Base-by-base conservation (phyloP, 2,888 invertebrate genomes). In the Cryptus armator region DNA sequence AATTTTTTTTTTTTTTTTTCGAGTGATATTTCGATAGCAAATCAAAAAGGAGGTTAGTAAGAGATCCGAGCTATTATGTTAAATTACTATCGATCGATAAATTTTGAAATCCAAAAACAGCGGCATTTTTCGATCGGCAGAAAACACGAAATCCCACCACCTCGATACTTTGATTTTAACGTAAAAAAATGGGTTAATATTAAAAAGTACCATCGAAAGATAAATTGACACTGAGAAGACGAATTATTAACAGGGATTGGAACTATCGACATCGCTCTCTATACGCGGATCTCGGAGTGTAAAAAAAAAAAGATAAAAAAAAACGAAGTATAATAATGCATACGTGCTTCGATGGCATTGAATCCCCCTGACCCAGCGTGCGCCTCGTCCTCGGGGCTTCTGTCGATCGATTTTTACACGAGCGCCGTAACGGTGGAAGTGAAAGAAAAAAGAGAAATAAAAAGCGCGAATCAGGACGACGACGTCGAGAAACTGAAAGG, bases 361-460 rank as follows among this genome's bases (percentile, higher is more conserved):
- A 88, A 88, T 88, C 82, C 79, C 64, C 85, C 87, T 88, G 88
- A 88, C 88, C 88, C 88, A 88, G 86, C 87, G 85, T 81, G 85
- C 87, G 81, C 81, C 37, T 37, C 3, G 83, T 86, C 85, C 86
- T 87, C 84, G 87, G 87, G 83, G 82, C 66, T 80, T 87, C 79
- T 80, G 64, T 67, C 80, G 84, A 88, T 87, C 88, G 88, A 88
- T 88, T 84, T 29, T 62, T 14, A 37, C 37, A 37, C 37, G 37
- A 37, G 37, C 62, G 29, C 62, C 29, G 6, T 29, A 32, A 85
- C 82, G 75, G 79, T 37, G 77, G 66, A 71, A 56, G 82, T 78
- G 67, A 44, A 64, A 72, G 44, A 75, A 79, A 85, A 67, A 29
- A 67, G 67, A 82, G 64, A 71, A 74, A 62, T 67, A 81, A 85